Base-by-base conservation (phyloP, 2,888 invertebrate species). In the Diaperis boleti region DNA sequence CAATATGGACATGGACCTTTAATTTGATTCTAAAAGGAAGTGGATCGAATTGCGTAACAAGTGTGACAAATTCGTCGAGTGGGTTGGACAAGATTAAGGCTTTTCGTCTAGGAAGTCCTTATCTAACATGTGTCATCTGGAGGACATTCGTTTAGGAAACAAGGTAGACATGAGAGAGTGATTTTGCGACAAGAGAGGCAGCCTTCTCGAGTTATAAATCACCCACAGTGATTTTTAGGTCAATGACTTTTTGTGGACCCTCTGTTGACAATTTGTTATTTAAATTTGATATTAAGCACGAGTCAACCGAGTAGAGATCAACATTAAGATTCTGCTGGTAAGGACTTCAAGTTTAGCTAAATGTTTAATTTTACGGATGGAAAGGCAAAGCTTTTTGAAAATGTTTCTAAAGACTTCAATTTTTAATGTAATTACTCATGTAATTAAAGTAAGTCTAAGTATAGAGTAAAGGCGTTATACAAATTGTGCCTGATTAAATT, bases 11-110 rank as follows among this genome's bases (percentile, higher is more conserved):
- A 44, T 44, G 22, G 22, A 20, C 5, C 20, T 1, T 8, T n/a
- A 22, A 13, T 45, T 45, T 45, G 14, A 45, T 45, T 29, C n/a
- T n/a, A 18, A 26, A 6, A n/a, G 26, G 26, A 26, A 26, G 26
- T 26, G n/a, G 6, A 26, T 26, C 26, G 26, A 26, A n/a, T 26
- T 26, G n/a, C 6, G n/a, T 26, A 26, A 26, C n/a, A n/a, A n/a
- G 2, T 26, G 26, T 26, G 26, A 26, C n/a, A 26, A 26, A 26
- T 26, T 26, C 6, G 26, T n/a, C 1, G n/a, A 26, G 26, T 26
- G 6, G 2, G 2, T 26, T 26, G 3, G n/a, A 26, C 26, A 26
- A 6, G 8, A 8, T 26, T 6, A 26, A n/a, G n/a, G 26, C 26
- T n/a, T 26, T 26, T 26, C 6, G 26, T 26, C 26, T 26, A 26